These are phyloP conservation scores for Scomber japonicus DNA, from an alignment of 2,113 vertebrate genomes.

Conservation along the genomic window DNA sequence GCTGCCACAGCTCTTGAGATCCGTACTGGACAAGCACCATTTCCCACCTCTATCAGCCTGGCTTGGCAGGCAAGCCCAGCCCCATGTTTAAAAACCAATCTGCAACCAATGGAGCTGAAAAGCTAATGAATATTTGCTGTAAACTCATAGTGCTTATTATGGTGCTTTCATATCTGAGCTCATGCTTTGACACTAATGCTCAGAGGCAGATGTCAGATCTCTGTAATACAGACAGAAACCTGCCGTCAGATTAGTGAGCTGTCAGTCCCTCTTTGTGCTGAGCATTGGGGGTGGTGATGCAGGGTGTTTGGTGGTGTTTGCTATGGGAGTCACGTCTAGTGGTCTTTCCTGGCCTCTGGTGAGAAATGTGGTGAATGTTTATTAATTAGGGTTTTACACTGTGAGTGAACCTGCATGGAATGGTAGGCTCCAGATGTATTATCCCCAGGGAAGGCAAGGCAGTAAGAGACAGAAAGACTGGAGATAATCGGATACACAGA, in stretches of 20 bases:
- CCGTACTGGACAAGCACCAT: slow-evolving; percentile 28
- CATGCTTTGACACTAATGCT: slow-evolving; percentile 46
- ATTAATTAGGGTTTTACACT: slow-evolving; percentile 45
- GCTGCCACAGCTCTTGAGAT: slow-evolving; percentile 25
- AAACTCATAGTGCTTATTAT: slow-evolving; percentile 26
- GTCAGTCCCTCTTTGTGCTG: slow-evolving; percentile 30
- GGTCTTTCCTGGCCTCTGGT: slow-evolving; percentile 46
- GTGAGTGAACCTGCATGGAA: slow-evolving; percentile 15
- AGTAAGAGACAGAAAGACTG: slow-evolving; percentile 6
- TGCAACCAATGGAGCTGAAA: slow-evolving; percentile 6
- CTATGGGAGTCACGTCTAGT: slow-evolving; percentile 46
- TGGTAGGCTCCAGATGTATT: slow-evolving; percentile 11
- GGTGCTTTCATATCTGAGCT: background rate
- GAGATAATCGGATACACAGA: slow-evolving; percentile 2
- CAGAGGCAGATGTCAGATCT: slow-evolving; percentile 59
- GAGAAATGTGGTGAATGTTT: slow-evolving; percentile 27
- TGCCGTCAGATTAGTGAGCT: slow-evolving; percentile 53
- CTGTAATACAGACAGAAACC: slow-evolving; percentile 51
- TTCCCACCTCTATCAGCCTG: slow-evolving; percentile 19
- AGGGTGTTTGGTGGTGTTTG: slow-evolving; percentile 9
- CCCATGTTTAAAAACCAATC: slow-evolving; percentile 28
- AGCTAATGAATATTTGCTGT: slow-evolving; percentile 34
- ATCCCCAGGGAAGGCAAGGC: background rate
- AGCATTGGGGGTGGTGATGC: background rate
- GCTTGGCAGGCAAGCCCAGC: slow-evolving; percentile 6